Base-by-base conservation (phyloP, 2,888 invertebrate species). In the Melanostoma scalare region DNA sequence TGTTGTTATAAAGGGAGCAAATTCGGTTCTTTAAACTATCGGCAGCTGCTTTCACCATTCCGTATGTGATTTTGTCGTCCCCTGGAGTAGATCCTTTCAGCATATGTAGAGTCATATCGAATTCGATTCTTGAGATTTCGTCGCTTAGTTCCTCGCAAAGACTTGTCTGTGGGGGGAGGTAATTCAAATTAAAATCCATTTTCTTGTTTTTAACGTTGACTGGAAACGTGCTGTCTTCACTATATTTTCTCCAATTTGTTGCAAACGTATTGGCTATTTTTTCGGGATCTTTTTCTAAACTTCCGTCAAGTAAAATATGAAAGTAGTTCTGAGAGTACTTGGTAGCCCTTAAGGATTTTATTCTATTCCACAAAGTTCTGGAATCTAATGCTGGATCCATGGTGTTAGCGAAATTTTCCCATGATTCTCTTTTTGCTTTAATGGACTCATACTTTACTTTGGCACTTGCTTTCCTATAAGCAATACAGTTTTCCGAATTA, bases 401-500 rank as follows among this genome's bases (percentile, higher is more conserved):
- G 38, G 38, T 38, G 38, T n/a, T n/a, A n/a, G n/a, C n/a, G n/a
- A n/a, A n/a, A n/a, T n/a, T n/a, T n/a, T n/a, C n/a, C n/a, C n/a
- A n/a, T n/a, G n/a, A n/a, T n/a, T n/a, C n/a, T n/a, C n/a, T n/a
- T n/a, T n/a, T n/a, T n/a, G n/a, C n/a, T 38, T 38, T 38, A 38
- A 38, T 38, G 6, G 38, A 38, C 4, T 38, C 38, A 6, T 38
- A 38, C 6, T 38, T 38, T 5, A 38, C 38, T 38, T 38, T 38
- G 6, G 38, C 38, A 38, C 38, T 38, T 38, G 50, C 8, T 72
- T 53, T 72, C 3, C 72, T 35, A 30, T 61, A 61, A 4, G 0
- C 0, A 3, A 72, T 44, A 10, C 61, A 61, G 10, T 72, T 61
- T 46, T 52, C 36, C 3, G 35, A 44, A 6, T 31, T 61, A 3